phyloP scores from a whole-genome alignment of 2,113 vertebrate species.

The Apodemus sylvaticus region DNA sequence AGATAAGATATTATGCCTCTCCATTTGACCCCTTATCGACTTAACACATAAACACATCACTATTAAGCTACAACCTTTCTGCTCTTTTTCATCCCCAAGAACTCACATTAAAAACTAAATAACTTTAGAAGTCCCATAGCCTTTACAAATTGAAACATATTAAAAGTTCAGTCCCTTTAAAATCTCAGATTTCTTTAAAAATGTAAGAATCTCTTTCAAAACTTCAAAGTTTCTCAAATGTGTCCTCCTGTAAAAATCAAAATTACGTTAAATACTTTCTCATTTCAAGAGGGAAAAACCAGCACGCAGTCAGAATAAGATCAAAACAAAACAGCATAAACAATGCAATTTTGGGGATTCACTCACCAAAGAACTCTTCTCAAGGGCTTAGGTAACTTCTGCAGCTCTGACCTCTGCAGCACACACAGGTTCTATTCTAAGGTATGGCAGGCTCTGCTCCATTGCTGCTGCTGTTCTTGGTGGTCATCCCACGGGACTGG shows the following conservation, averaged over 20 bases:
- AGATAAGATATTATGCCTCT: neutral
- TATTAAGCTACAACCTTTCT: neutral
- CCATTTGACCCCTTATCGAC: neutral
- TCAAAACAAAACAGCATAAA: neutral
- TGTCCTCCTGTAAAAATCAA: neutral
- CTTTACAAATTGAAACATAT: neutral
- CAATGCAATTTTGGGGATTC: neutral
- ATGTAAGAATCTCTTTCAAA: neutral
- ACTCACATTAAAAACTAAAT: neutral
- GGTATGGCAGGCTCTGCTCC: neutral
- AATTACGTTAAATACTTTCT: neutral
- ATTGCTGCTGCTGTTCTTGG: neutral
- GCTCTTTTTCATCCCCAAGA: neutral
- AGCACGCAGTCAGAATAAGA: neutral
- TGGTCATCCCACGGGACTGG: neutral
- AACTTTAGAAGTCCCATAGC: neutral
- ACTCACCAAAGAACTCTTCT: neutral
- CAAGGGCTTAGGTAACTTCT: neutral
- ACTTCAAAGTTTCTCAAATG: neutral
- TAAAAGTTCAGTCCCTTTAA: neutral
- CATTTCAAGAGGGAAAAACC: neutral
- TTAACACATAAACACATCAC: neutral
- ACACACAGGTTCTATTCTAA: neutral
- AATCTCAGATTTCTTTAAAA: neutral
- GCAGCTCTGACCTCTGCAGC: neutral